Base-by-base conservation (phyloP, 2,797 vertebrate species). In the Tamandua tetradactyla region DNA sequence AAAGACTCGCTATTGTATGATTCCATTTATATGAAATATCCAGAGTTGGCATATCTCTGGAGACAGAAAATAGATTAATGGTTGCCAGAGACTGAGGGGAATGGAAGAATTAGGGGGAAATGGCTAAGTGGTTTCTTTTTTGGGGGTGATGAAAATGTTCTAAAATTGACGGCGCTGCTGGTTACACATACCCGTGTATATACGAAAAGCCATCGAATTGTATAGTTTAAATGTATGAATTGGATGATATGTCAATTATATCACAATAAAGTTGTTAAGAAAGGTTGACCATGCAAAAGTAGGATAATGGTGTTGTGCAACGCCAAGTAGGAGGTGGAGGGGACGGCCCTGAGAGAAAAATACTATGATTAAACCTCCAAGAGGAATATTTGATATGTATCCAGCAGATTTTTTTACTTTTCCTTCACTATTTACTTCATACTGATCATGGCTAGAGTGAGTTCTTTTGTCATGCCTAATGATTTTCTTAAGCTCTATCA, bases 361-460 rank as follows among this genome's bases (percentile, higher is more conserved):
- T 25, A 4, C n/a, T 10, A 5, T 0, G 30, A 32, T 44, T 11
- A 47, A 42, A 15, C 35, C 27, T 25, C 59, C 15, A 9, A 0
- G 3, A 27, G 1, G 11, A 10, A 12, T 14, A 17, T n/a, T 23
- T 25, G 44, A 3, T 79, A 0, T 8, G 15, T 23, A 0, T 55
- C 25, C 30, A 10, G 15, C 35, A 25, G 32, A 18, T 10, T 18
- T 7, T 7, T 5, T 30, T 42, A 6, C 11, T 30, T 22, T 64
- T 15, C 30, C 62, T 64, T 64, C 62, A 64, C 62, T 14, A 14
- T 64, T 15, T 32, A n/a, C 30, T 23, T 64, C 12, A 17, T 17
- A 20, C 5, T 10, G 42, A 37, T 14, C 8, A 2, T 1, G 17
- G 2, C 14, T 35, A 27, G 32, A 18, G 15, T 40, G 44, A 17